Evolutionary conservation across 2,797 vertebrate genomes (phyloP).

Genomic region (Rachycentron canadum): DNA sequence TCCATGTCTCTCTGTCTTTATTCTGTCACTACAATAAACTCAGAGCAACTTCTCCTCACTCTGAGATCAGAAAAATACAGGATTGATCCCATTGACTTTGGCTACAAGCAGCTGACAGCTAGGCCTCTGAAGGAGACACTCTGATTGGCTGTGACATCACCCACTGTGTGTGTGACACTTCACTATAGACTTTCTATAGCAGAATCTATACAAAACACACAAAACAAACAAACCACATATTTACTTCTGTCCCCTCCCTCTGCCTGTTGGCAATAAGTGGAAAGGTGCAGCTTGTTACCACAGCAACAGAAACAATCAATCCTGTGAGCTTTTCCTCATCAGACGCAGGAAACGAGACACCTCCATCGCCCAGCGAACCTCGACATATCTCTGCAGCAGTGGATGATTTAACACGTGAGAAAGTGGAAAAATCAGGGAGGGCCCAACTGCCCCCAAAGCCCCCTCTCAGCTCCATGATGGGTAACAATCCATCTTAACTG

Average conservation of each 20-base stretch:
- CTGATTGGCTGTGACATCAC: too few relatives aligned
- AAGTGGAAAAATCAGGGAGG: constrained; percentile 55
- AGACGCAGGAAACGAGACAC: constrained; percentile 17
- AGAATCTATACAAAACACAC: constrained; percentile 3
- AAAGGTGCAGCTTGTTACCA: not conserved
- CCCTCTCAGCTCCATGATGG: constrained; percentile 17
- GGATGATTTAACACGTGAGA: constrained; percentile 30
- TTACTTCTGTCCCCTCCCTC: not conserved
- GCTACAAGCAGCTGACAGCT: too few relatives aligned
- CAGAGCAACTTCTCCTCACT: too few relatives aligned
- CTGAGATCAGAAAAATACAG: too few relatives aligned
- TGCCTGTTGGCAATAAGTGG: not conserved
- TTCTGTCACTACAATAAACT: too few relatives aligned
- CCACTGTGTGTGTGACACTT: too few relatives aligned
- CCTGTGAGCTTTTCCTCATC: constrained; percentile 48
- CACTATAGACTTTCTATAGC: too few relatives aligned
- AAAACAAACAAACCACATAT: constrained; percentile 13
- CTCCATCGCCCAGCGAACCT: not conserved
- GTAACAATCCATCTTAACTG: not conserved
- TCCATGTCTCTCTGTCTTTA: too few relatives aligned
- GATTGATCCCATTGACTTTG: too few relatives aligned
- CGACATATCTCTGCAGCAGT: constrained; percentile 14
- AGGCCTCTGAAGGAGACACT: too few relatives aligned
- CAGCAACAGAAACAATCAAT: constrained; percentile 57
- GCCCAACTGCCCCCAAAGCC: not conserved